Percentiles rank a stretch among this genome's conserved stretches.
Conservation (phyloP, 2,113 vertebrate genomes). For the Zosterops pallidus region DNA sequence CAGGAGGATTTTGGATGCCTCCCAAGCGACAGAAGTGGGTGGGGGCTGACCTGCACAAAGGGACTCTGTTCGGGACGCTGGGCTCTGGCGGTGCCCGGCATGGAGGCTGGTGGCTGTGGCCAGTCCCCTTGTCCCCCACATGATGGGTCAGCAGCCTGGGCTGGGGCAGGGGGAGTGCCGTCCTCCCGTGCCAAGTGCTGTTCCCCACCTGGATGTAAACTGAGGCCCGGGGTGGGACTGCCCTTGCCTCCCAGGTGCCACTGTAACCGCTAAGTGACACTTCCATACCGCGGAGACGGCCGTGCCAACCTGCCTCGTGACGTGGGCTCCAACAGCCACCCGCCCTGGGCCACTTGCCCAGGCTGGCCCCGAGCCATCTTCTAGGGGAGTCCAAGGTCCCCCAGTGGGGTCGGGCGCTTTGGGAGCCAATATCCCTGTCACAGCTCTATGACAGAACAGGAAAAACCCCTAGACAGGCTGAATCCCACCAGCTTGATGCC, state of each 20-base stretch:
- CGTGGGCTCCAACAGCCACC: constrained; percentile 7
- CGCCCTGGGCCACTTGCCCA: constrained; percentile 29
- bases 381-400: constrained; percentile 26
- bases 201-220: neutral
- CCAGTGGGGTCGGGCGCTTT: fast-evolving
- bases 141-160: neutral
- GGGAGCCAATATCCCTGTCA: neutral
- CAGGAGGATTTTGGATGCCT: constrained; percentile 1
- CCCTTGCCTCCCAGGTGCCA: neutral
- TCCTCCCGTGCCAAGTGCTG: fast-evolving
- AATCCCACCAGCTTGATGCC: neutral
- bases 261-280: constrained; percentile 24
- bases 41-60: neutral
- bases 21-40: neutral
- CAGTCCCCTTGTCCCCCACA: fast-evolving
- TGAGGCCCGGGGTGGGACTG: neutral
- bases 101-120: neutral
- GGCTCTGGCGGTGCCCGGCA: neutral
- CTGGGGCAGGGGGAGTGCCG: neutral
- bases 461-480: fast-evolving
- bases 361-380: neutral
- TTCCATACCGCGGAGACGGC: neutral
- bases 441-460: fast-evolving
- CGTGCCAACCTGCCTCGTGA: constrained; percentile 45
- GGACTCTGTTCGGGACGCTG: neutral